A percentile compares a stretch with the other conserved stretches of the same genome.
phyloP scores from a whole-genome alignment of 1,140 invertebrate genomes.

The Cryptotermes secundus region DNA sequence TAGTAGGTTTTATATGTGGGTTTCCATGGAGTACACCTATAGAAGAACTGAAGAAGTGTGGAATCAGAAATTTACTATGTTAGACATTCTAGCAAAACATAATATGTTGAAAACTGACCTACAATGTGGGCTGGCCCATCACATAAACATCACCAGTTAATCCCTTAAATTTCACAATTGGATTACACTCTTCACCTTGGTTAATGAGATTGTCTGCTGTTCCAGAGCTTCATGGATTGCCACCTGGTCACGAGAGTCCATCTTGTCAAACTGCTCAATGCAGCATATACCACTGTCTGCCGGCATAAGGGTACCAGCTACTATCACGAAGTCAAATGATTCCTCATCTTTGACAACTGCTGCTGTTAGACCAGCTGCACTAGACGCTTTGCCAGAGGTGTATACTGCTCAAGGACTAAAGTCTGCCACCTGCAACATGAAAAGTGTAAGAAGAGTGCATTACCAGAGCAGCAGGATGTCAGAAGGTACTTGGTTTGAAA shows the following conservation, averaged over 20 bases:
- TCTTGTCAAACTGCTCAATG: conserved; percentile 99
- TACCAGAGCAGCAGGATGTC: too few relatives aligned
- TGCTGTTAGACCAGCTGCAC: conserved; percentile 96
- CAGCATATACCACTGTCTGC: conserved; percentile 99
- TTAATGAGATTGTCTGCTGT: conserved; percentile 98
- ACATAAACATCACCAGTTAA: too few relatives aligned
- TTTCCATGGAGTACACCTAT: too few relatives aligned
- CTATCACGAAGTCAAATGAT: conserved; percentile 97
- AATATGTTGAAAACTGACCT: too few relatives aligned
- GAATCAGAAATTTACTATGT: too few relatives aligned
- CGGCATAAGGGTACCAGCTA: conserved; percentile 98
- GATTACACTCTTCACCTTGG: conserved; percentile 63
- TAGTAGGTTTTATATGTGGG: too few relatives aligned
- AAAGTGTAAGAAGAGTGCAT: too few relatives aligned
- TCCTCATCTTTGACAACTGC: conserved; percentile 98
- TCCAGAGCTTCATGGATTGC: conserved; percentile 99
- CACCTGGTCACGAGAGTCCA: conserved; percentile 96
- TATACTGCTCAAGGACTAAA: conserved; percentile 96
- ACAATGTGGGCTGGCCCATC: too few relatives aligned
- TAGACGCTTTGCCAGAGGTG: conserved; percentile 97
- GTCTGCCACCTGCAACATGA: conserved; percentile 73
- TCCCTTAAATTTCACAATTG: too few relatives aligned
- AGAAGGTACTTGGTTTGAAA: too few relatives aligned
- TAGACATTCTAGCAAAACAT: too few relatives aligned
- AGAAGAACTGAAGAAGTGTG: too few relatives aligned